Evolutionary conservation across 2,113 vertebrate species (phyloP), one percentile per base, ranked within the genome.

Genomic region (Boulengeromyrus knoepffleri): DNA sequence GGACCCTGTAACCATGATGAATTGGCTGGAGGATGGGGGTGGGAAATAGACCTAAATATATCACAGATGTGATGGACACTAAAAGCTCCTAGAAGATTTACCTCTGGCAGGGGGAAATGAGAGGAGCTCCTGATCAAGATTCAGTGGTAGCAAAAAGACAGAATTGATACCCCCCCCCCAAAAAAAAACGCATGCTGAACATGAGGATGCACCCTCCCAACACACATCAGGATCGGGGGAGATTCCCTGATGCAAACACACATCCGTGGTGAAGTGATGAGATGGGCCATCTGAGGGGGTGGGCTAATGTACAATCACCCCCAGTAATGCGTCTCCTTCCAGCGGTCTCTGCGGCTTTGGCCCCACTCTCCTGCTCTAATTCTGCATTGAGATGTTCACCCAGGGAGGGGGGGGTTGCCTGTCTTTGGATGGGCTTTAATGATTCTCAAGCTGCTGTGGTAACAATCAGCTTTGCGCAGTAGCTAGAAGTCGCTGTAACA

Each of bases 81-180:
- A 50, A 83, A 80, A 83, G 50, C n/a, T 56, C 15, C 39, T 21
- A 24, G 24, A 85, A 52, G 89, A 89, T 89, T 89, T 58, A 85
- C 31, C 8, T 9, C 9, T 47, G 52, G n/a, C 50, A 27, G 49
- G 21, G 56, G 17, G 31, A 31, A 74, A 87, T 42, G 8, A 90
- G 84, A 52, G 36, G 27, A 50, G 56, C 27, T 66, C 39, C 58
- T 39, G 89, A 47, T 31, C 4, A 39, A 21, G 58, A n/a, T 31
- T n/a, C 88, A n/a, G 70, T 36, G 42, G n/a, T 12, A 47, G 45
- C 49, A 50, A 80, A 74, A 24, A 21, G 88, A 53, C 46, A 62
- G 58, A 52, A 77, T 53, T 39, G 13, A 53, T 84, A 10, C 46
- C 42, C 5, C 24, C 2, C 21, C 24, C 2, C 0, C 46, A 0